Evolutionary conservation across 2,797 vertebrate genomes (phyloP), one percentile per base, ranked within the genome.

Genomic region (Morelia viridis): DNA sequence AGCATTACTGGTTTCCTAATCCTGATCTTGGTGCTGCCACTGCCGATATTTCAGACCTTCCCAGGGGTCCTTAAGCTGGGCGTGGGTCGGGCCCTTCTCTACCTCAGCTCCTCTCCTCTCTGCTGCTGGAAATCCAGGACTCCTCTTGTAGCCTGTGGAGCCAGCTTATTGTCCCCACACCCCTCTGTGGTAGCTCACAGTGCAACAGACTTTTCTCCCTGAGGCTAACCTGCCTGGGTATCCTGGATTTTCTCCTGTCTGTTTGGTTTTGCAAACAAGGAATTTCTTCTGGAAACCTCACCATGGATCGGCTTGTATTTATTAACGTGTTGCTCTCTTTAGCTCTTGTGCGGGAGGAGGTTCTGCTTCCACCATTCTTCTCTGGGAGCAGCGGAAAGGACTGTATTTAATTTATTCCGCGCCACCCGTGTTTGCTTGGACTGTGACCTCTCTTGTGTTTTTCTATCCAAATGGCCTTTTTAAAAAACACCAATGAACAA

Each of bases 371-470:
- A 22, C 60, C 15, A 88, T 68, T 46, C 62, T 28, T 17, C 26
- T 41, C 41, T 31, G 60, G 57, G 31, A 9, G 3, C 28, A 26
- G 57, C 6, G 22, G 31, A 41, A 76, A 10, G 1, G 26, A n/a
- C n/a, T 12, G 19, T 35, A 17, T 19, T 89, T 92, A 90, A 92
- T 86, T 92, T 92, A 92, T 92, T 90, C 65, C 83, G 89, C 83
- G 80, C 26, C 46, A 65, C 89, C 41, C 41, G 3, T 41, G 83
- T 87, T 87, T 90, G 89, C 92, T 60, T 90, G 89, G 13, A 57
- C 28, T 88, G 89, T 62, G 13, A 60, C 31, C n/a, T 86, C 35
- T 28, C 15, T 17, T 31, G 56, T 83, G 80, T 50, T 60, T 76
- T 88, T 57, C 76, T 92, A 85, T 92, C 76, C 35, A n/a, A 46